These are phyloP conservation scores for Drepana arcuata DNA, from an alignment of 1,140 invertebrate genomes.

Conservation along the genomic window DNA sequence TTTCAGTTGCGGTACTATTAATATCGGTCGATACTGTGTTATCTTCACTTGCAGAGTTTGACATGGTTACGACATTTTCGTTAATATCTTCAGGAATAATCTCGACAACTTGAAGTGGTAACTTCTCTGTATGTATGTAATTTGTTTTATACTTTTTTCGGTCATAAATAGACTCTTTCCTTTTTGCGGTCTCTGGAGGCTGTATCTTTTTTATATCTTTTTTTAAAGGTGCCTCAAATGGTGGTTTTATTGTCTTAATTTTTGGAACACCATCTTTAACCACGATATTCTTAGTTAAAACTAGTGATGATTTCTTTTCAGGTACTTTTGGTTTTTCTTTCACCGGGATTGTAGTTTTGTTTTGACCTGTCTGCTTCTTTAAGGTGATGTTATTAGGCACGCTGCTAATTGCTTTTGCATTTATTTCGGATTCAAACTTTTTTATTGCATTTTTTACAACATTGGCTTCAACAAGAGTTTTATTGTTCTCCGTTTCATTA, in stretches of 20 bases:
- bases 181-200: slow-evolving; percentile 26
- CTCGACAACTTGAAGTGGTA: slow-evolving; percentile 57
- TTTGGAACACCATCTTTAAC: slow-evolving; percentile 65
- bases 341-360: slow-evolving; percentile 23
- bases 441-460: slow-evolving; percentile 57
- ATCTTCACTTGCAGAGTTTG: slow-evolving; percentile 3
- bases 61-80: slow-evolving; percentile 18
- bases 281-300: slow-evolving; percentile 64
- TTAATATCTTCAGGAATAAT: slow-evolving; percentile 59
- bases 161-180: slow-evolving; percentile 57
- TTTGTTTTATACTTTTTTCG: slow-evolving; percentile 58
- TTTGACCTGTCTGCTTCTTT: slow-evolving; percentile 29
- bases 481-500: slow-evolving; percentile 21
- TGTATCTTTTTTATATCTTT: slow-evolving; percentile 16
- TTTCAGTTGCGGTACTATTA: slow-evolving; percentile 11
- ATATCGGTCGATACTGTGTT: slow-evolving; percentile 1
- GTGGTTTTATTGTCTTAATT: slow-evolving; percentile 54
- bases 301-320: slow-evolving; percentile 65
- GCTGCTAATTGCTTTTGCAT: slow-evolving; percentile 37
- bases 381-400: slow-evolving; percentile 29
- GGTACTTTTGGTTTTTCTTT: slow-evolving; percentile 70
- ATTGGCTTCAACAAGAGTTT: slow-evolving; percentile 30
- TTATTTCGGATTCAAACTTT: slow-evolving; percentile 64
- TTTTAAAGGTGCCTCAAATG: slow-evolving; percentile 22
- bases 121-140: slow-evolving; percentile 56